phyloP scores from a whole-genome alignment of 2,113 vertebrate species.

The Solea solea region DNA sequence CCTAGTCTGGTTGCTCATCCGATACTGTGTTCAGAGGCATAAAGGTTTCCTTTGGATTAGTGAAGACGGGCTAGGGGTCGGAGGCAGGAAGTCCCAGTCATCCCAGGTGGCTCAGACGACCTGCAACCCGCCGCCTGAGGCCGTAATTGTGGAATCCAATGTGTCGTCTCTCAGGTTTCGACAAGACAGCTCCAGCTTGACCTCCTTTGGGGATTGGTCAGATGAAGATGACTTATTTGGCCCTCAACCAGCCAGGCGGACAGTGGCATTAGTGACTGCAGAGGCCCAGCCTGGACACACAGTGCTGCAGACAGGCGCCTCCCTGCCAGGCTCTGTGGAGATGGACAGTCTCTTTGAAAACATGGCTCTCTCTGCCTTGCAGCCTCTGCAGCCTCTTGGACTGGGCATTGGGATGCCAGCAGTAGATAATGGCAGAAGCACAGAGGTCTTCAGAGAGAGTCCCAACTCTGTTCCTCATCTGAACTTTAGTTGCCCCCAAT shows the following conservation, averaged over 20 bases:
- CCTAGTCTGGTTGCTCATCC: conserved; percentile 92
- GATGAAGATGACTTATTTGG: conserved; percentile 92
- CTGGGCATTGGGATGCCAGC: conserved; percentile 80
- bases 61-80: conserved; percentile 70
- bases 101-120: conserved; percentile 75
- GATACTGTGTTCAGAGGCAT: conserved; percentile 80
- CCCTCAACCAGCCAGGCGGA: conserved; percentile 81
- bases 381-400: conserved; percentile 81
- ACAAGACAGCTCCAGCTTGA: conserved; percentile 84
- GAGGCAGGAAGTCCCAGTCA: conserved; percentile 73
- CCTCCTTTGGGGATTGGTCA: conserved; percentile 90
- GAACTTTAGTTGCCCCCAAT: conserved; percentile 88
- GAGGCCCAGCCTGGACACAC: conserved; percentile 65
- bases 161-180: conserved; percentile 67
- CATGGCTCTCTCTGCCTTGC: conserved; percentile 80
- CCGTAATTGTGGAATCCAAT: conserved; percentile 62
- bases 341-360: conserved; percentile 80
- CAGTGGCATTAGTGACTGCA: conserved; percentile 81
- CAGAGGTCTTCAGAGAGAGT: conserved; percentile 81
- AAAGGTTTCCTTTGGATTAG: conserved; percentile 64
- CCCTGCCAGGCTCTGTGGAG: conserved; percentile 93
- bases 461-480: conserved; percentile 65
- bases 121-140: conserved; percentile 58
- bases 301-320: conserved; percentile 72
- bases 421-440: conserved; percentile 77